These are phyloP conservation scores for Labroides dimidiatus DNA, from an alignment of 2,797 vertebrate species.

Conservation along the genomic window DNA sequence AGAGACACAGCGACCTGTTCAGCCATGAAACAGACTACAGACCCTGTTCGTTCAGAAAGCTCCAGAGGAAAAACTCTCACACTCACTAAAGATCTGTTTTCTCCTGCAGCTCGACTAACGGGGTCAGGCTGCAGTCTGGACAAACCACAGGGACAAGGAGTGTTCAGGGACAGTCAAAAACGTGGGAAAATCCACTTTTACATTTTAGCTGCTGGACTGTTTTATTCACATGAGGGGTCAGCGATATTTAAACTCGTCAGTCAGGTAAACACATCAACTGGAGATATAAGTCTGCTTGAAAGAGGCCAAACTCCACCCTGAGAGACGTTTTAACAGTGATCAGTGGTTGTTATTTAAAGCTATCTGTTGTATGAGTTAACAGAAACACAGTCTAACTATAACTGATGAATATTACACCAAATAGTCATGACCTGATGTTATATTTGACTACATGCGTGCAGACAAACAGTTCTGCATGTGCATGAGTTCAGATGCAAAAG, in stretches of 20 bases:
- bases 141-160: constrained; percentile 13
- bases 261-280: constrained; percentile 34
- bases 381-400: constrained; percentile 8
- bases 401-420: constrained; percentile 62
- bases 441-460: constrained; percentile 19
- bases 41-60: constrained; percentile 26
- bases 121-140: constrained; percentile 10
- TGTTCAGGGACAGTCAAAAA: constrained; percentile 25
- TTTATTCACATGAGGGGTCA: constrained; percentile 54
- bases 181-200: constrained; percentile 68
- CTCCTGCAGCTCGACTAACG: constrained; percentile 33
- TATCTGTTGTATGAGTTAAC: constrained; percentile 36
- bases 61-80: constrained; percentile 5
- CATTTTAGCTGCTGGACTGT: constrained; percentile 70
- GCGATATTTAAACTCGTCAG: constrained; percentile 57
- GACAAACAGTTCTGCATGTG: constrained; percentile 66
- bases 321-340: constrained; percentile 49
- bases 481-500: constrained; percentile 55
- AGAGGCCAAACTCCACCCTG: constrained; percentile 68
- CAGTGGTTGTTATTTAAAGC: constrained; percentile 28
- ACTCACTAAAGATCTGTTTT: constrained; percentile 44
- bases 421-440: constrained; percentile 51
- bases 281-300: constrained; percentile 55
- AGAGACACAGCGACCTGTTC: constrained; percentile 38
- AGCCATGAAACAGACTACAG: constrained; percentile 9